phyloP scores from a whole-genome alignment of 1,140 invertebrate genomes.

The Aporrectodea caliginosa region DNA sequence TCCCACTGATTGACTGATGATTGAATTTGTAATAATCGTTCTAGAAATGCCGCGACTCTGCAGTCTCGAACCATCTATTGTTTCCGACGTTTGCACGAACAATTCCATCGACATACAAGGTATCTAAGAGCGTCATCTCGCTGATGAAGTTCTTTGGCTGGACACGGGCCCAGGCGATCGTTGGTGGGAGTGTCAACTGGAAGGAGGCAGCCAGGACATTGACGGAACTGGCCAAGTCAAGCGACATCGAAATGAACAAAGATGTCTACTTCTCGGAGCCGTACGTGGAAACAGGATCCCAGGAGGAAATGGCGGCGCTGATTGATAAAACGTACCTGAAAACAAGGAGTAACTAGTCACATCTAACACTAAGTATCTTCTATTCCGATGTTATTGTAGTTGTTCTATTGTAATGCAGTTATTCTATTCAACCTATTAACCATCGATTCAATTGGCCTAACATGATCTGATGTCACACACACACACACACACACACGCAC shows the following conservation, averaged over 20 bases:
- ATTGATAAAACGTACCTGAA: not conserved
- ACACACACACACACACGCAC: too few relatives aligned
- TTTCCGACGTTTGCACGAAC: conserved; percentile 88
- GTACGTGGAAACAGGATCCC: conserved; percentile 5
- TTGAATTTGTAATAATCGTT: too few relatives aligned
- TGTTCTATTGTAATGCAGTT: too few relatives aligned
- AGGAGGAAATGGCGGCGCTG: not conserved
- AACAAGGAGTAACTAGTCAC: not conserved
- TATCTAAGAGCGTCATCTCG: conserved; percentile 87
- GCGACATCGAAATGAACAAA: conserved; percentile 16
- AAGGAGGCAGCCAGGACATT: conserved; percentile 72
- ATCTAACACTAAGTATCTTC: too few relatives aligned
- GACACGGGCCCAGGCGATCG: conserved; percentile 87
- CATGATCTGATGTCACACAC: too few relatives aligned
- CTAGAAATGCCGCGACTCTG: conserved; percentile 78
- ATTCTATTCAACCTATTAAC: too few relatives aligned
- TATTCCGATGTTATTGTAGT: too few relatives aligned
- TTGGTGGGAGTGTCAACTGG: conserved; percentile 68
- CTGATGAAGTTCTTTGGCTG: conserved; percentile 83
- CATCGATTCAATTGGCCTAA: too few relatives aligned
- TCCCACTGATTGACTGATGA: too few relatives aligned
- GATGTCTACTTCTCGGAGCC: conserved; percentile 12
- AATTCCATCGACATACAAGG: conserved; percentile 88
- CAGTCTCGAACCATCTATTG: conserved; percentile 72
- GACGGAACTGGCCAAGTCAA: conserved; percentile 64